phyloP scores from a whole-genome alignment of 1,140 invertebrate species.

The Temnothorax longispinosus region DNA sequence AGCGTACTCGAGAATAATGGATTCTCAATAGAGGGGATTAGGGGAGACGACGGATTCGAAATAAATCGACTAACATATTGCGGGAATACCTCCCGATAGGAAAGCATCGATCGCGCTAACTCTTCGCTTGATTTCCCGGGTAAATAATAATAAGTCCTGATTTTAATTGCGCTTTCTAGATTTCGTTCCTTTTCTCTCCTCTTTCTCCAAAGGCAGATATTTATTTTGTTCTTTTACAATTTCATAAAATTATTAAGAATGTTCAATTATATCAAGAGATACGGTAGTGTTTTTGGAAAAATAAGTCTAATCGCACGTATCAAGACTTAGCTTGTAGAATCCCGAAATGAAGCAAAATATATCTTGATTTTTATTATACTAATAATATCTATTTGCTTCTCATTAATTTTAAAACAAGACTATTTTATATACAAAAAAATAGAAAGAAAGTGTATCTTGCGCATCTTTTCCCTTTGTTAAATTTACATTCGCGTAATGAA shows the following conservation, averaged over 20 bases:
- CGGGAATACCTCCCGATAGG: neutral
- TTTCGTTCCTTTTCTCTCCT: neutral
- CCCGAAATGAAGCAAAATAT: neutral
- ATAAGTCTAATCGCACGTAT: neutral
- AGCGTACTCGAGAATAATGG: conserved; percentile 38
- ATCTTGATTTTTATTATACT: neutral
- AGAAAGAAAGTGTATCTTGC: neutral
- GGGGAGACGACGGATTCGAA: neutral
- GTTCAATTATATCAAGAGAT: neutral
- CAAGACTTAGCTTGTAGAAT: neutral
- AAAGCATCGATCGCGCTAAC: conserved; percentile 9
- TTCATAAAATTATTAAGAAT: neutral
- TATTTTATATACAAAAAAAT: neutral
- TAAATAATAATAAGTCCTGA: neutral
- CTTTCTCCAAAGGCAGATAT: neutral
- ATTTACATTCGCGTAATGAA: neutral
- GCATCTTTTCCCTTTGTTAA: neutral
- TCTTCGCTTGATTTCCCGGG: neutral
- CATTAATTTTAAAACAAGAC: neutral
- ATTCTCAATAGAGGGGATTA: conserved; percentile 29
- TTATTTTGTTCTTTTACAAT: neutral
- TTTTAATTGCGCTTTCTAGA: neutral
- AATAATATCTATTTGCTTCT: neutral
- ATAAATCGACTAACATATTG: conserved; percentile 32
- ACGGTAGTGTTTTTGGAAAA: neutral